Percentiles rank a stretch among this genome's conserved stretches.
Conservation (phyloP, 2,888 invertebrate genomes). For the Protula sp. region DNA sequence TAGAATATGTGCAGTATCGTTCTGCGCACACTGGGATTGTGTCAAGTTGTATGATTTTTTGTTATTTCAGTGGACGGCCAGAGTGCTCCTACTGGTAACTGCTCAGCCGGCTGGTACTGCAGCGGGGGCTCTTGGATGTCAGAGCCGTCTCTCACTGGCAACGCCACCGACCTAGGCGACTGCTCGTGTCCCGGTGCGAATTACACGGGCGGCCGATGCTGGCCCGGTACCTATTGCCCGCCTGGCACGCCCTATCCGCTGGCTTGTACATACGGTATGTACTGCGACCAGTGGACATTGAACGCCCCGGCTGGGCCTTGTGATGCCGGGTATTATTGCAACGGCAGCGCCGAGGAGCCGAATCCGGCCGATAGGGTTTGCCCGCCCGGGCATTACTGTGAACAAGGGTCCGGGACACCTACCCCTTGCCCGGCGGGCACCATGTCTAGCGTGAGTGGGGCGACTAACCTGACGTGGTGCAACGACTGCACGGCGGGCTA, state of each 20-base stretch:
- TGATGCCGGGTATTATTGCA: constrained; percentile 42
- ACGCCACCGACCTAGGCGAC: constrained; percentile 26
- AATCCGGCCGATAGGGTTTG: constrained; percentile 35
- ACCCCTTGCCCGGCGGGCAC: constrained; percentile 45
- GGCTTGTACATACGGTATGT: constrained; percentile 39
- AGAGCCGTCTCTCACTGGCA: constrained; percentile 30
- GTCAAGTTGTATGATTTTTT: too few species aligned
- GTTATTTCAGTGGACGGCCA: constrained; percentile 37
- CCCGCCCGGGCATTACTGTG: constrained; percentile 41
- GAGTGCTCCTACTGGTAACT: constrained; percentile 36
- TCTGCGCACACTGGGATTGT: too few species aligned
- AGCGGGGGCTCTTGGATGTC: constrained; percentile 38
- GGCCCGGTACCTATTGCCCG: constrained; percentile 48
- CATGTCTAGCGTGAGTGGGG: constrained; percentile 35
- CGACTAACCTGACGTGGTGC: constrained; percentile 37
- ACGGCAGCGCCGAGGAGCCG: constrained; percentile 32
- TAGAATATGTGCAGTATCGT: too few species aligned
- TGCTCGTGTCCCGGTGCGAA: constrained; percentile 43
- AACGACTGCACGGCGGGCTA: constrained; percentile 33
- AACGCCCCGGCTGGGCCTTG: constrained; percentile 37
- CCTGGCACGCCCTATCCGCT: constrained; percentile 38
- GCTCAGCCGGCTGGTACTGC: constrained; percentile 47
- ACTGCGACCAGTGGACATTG: constrained; percentile 38
- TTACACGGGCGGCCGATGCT: constrained; percentile 46
- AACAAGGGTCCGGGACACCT: constrained; percentile 32